Evolutionary conservation across 1,140 invertebrate species (phyloP).

Genomic region (Thereuonema tuberculata): DNA sequence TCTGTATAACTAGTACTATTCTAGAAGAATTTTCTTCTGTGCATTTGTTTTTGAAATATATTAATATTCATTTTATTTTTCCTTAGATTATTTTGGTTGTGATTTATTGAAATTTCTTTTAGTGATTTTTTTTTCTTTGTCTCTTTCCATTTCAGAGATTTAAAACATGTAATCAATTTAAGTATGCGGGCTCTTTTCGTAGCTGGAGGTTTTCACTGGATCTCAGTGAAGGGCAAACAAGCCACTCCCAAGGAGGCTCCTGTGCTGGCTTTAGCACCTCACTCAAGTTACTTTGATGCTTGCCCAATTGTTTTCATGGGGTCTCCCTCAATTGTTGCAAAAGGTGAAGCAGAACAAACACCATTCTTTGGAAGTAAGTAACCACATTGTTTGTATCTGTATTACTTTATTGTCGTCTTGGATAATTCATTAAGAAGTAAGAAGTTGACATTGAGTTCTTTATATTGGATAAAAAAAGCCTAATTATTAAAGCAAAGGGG

Average conservation of each 20-base stretch:
- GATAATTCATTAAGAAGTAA: too few species aligned
- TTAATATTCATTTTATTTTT: too few species aligned
- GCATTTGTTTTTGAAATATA: too few species aligned
- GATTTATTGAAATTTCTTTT: too few species aligned
- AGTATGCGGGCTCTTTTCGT: conserved; percentile 60
- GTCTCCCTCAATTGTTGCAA: conserved; percentile 74
- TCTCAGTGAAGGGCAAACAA: conserved; percentile 50
- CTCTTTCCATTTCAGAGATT: conserved; percentile 32
- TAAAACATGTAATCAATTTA: conserved; percentile 45
- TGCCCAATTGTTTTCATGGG: conserved; percentile 62
- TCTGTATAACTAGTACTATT: too few species aligned
- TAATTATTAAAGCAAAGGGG: background rate
- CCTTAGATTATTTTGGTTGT: too few species aligned
- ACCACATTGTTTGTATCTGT: background rate
- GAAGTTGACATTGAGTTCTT: too few species aligned
- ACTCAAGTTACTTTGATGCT: conserved; percentile 81
- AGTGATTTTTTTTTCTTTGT: too few species aligned
- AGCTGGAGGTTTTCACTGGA: conserved; percentile 60
- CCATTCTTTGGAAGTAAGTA: conserved; percentile 77
- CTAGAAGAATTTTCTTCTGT: too few species aligned
- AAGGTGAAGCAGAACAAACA: conserved; percentile 57
- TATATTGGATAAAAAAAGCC: background rate
- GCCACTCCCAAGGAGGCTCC: conserved; percentile 56
- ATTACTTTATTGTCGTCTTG: too few species aligned
- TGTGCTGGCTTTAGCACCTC: conserved; percentile 72